Percentiles rank a stretch among this genome's conserved stretches.
Evolutionary conservation across 2,113 vertebrate genomes (phyloP).

Genomic region (Clinocottus analis): DNA sequence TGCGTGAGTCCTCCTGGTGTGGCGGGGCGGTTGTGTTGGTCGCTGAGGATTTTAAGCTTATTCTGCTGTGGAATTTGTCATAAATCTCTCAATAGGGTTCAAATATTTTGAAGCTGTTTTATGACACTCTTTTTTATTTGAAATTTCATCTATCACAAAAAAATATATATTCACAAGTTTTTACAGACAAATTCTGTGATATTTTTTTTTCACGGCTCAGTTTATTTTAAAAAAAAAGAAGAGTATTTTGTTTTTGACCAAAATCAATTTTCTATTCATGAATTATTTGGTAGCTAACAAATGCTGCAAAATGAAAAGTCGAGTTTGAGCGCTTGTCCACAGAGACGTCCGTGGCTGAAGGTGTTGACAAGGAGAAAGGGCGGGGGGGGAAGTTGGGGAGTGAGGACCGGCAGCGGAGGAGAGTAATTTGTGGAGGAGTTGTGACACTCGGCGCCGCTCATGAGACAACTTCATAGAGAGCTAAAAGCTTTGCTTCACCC

Average conservation of each 20-base stretch:
- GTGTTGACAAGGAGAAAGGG: conserved; percentile 45
- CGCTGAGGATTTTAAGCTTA: conserved; percentile 41
- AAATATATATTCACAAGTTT: background rate
- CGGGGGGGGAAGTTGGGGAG: background rate
- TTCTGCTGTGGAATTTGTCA: background rate
- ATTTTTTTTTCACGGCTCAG: background rate
- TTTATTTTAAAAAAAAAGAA: background rate
- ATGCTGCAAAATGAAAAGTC: background rate
- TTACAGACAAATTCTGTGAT: background rate
- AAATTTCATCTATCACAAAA: conserved; percentile 4
- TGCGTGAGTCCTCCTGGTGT: background rate
- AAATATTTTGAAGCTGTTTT: background rate
- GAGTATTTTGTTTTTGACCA: background rate
- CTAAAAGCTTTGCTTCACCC: conserved; percentile 73
- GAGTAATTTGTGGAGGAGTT: conserved; percentile 74
- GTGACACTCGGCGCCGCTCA: conserved; percentile 70
- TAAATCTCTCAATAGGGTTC: conserved; percentile 33
- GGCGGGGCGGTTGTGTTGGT: background rate
- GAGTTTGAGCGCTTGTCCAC: background rate
- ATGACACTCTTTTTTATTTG: background rate
- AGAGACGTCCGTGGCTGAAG: background rate
- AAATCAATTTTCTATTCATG: background rate
- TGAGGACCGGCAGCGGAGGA: conserved; percentile 40
- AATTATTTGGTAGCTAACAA: background rate
- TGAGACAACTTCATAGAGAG: conserved; percentile 72